A percentile compares a stretch with the other conserved stretches of the same genome.
phyloP scores from a whole-genome alignment of 2,113 vertebrate species.

The Hippoglossus stenolepis region DNA sequence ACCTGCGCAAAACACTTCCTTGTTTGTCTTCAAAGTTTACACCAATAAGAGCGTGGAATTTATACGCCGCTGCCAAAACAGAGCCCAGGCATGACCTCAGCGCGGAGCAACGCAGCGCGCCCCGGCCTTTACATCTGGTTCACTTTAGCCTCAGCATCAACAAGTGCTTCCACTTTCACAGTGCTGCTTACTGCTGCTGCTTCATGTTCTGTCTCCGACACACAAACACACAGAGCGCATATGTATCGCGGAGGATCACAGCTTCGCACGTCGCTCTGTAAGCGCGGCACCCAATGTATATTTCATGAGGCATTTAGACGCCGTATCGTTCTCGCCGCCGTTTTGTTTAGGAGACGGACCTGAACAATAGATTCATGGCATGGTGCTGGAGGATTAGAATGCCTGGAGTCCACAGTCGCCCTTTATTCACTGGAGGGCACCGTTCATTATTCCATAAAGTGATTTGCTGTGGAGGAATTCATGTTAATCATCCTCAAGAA shows the following conservation, averaged over 20 bases:
- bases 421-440: slow-evolving; percentile 48
- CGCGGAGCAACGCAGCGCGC: slow-evolving; percentile 69
- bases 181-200: slow-evolving; percentile 12
- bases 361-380: slow-evolving; percentile 61
- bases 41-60: slow-evolving; percentile 33
- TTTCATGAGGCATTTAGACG: slow-evolving; percentile 74
- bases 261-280: slow-evolving; percentile 36
- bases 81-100: slow-evolving; percentile 75
- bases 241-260: slow-evolving; percentile 59
- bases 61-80: slow-evolving; percentile 49
- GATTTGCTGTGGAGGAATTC: slow-evolving; percentile 68
- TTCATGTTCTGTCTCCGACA: slow-evolving; percentile 1
- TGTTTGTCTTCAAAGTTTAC: slow-evolving; percentile 50
- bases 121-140: slow-evolving; percentile 81
- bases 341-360: slow-evolving; percentile 60
- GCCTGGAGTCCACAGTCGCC: slow-evolving; percentile 25
- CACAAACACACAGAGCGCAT: slow-evolving; percentile 24
- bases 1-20: slow-evolving; percentile 46
- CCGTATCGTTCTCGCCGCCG: slow-evolving; percentile 65
- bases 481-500: slow-evolving; percentile 55
- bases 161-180: slow-evolving; percentile 68
- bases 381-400: slow-evolving; percentile 52
- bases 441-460: slow-evolving; percentile 61
- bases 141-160: slow-evolving; percentile 80
- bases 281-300: slow-evolving; percentile 61